Conservation (phyloP, 2,888 invertebrate genomes). For the Drosophila neotestacea region DNA sequence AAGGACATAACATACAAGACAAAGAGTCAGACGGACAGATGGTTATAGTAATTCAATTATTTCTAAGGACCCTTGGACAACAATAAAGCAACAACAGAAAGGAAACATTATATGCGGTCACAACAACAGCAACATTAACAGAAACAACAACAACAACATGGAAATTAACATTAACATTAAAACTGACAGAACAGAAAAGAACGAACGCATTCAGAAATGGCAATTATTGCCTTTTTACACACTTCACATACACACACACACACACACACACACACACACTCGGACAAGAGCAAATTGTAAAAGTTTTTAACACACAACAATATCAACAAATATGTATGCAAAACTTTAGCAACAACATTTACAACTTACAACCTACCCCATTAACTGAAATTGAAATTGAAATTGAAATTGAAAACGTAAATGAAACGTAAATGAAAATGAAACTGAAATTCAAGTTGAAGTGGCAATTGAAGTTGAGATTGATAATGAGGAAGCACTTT, state of each 20-base stretch:
- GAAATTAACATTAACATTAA: constrained; percentile 24
- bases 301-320: constrained; percentile 59
- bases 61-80: constrained; percentile 65
- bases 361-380: constrained; percentile 53
- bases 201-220: constrained; percentile 43
- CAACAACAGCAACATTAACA: constrained; percentile 21
- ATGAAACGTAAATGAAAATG: constrained; percentile 1
- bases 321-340: constrained; percentile 46
- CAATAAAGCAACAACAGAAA: constrained; percentile 10
- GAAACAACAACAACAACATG: constrained; percentile 25
- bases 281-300: constrained; percentile 60
- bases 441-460: constrained; percentile 1
- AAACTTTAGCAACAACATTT: constrained; percentile 68
- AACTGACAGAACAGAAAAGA: constrained; percentile 23
- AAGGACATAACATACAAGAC: constrained; percentile 19
- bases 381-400: constrained; percentile 37
- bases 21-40: constrained; percentile 26
- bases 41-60: constrained; percentile 72
- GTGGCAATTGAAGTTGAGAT: constrained; percentile 9
- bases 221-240: constrained; percentile 52
- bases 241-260: constrained; percentile 23
- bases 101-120: constrained; percentile 42
- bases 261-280: constrained; percentile 29
- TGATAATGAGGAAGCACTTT: constrained; percentile 47
- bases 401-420: constrained; percentile 12